phyloP scores from a whole-genome alignment of 2,113 vertebrate genomes.

The Hypocryptadius cinnamomeus region DNA sequence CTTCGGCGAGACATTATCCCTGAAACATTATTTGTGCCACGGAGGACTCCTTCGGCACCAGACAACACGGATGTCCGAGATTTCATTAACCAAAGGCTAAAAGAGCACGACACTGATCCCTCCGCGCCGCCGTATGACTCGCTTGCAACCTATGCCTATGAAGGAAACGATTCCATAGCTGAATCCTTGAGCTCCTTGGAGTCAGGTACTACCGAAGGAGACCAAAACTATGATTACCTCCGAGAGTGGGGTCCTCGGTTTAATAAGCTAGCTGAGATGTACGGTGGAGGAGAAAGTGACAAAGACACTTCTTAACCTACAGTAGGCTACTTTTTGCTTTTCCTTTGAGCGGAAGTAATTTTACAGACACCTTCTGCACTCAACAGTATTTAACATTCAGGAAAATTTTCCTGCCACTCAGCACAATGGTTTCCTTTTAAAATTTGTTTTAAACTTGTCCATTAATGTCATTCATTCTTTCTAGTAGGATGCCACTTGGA shows the following conservation, averaged over 20 bases:
- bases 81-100: constrained; percentile 91
- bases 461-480: constrained; percentile 71
- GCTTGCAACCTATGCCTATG: constrained; percentile 93
- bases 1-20: constrained; percentile 92
- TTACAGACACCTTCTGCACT: constrained; percentile 57
- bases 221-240: constrained; percentile 97
- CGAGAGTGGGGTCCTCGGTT: constrained; percentile 94
- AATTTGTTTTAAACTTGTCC: constrained; percentile 51
- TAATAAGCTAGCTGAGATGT: constrained; percentile 96
- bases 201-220: constrained; percentile 86
- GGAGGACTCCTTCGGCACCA: constrained; percentile 87
- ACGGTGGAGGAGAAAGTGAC: constrained; percentile 88
- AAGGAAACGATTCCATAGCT: constrained; percentile 89
- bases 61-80: constrained; percentile 92
- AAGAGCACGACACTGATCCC: constrained; percentile 91
- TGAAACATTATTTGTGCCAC: constrained; percentile 86
- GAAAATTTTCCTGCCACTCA: constrained; percentile 71
- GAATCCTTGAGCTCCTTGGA: constrained; percentile 95
- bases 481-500: constrained; percentile 70
- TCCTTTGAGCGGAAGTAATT: constrained; percentile 48
- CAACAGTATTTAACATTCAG: constrained; percentile 67
- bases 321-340: constrained; percentile 1
- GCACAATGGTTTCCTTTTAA: constrained; percentile 64
- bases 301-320: constrained; percentile 80
- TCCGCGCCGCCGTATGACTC: constrained; percentile 95